A percentile compares a stretch with the other conserved stretches of the same genome.
Evolutionary conservation across 2,888 invertebrate genomes (phyloP).

Genomic region (Metellina segmentata): DNA sequence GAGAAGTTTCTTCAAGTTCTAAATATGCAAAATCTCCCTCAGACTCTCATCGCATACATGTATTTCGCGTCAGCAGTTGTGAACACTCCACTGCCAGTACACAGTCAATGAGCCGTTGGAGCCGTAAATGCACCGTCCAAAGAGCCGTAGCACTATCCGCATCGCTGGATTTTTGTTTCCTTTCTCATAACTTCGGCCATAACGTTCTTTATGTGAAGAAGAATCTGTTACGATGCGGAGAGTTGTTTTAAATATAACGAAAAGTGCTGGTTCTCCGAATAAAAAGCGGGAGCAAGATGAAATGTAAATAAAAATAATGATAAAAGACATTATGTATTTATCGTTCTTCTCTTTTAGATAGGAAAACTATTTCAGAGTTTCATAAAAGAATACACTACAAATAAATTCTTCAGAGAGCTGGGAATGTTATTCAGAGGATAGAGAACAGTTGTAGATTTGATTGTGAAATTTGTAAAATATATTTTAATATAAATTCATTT

Average conservation of each 20-base stretch:
- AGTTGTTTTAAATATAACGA: constrained; percentile 33
- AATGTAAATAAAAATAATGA: not conserved
- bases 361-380: not conserved
- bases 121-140: constrained; percentile 31
- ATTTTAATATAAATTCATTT: not conserved
- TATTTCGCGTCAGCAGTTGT: not conserved
- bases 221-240: constrained; percentile 26
- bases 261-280: not conserved
- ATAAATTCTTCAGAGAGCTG: not conserved
- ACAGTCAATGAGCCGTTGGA: constrained; percentile 46
- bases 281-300: not conserved
- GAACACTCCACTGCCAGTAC: constrained; percentile 20
- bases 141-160: constrained; percentile 15
- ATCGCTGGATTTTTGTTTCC: constrained; percentile 10
- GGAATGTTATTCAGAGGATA: not conserved
- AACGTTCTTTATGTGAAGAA: constrained; percentile 26
- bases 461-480: too few species aligned
- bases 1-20: not conserved
- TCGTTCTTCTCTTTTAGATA: not conserved
- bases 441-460: not conserved
- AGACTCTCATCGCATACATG: constrained; percentile 4
- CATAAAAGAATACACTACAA: not conserved
- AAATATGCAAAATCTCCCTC: constrained; percentile 4
- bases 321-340: not conserved
- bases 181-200: constrained; percentile 17